Conservation (phyloP, 1,140 invertebrate genomes). For the Saccostrea echinata region DNA sequence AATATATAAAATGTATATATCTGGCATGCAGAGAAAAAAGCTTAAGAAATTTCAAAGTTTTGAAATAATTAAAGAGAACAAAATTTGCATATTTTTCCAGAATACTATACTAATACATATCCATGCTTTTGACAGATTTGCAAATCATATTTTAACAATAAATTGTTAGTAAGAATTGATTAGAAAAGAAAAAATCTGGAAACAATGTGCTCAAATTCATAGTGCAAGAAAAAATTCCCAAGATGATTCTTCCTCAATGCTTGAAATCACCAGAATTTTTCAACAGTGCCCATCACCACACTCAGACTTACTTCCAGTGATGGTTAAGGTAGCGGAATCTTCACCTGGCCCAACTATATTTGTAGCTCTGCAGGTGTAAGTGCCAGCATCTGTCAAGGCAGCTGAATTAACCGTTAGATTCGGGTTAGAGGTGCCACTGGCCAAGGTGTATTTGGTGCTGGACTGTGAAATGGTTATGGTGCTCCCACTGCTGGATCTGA, state of each 20-base stretch:
- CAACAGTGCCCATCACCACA: conserved; percentile 8
- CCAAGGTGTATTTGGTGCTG: conserved; percentile 38
- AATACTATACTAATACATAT: not conserved
- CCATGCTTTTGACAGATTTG: not conserved
- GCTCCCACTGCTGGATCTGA: conserved; percentile 9
- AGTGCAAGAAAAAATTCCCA: not conserved
- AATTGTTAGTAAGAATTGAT: not conserved
- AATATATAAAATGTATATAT: not conserved
- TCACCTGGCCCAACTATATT: conserved; percentile 45
- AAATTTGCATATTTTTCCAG: not conserved
- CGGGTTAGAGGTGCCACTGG: not conserved
- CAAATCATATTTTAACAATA: not conserved
- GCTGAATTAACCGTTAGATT: conserved; percentile 47
- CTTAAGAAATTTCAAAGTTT: not conserved
- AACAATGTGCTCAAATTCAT: not conserved
- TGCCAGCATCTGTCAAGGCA: conserved; percentile 44
- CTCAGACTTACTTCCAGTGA: conserved; percentile 43
- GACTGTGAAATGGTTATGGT: conserved; percentile 32
- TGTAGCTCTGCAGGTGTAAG: conserved; percentile 52
- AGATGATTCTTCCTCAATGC: not conserved
- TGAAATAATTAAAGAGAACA: not conserved
- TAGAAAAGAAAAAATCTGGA: not conserved
- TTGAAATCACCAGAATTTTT: not conserved
- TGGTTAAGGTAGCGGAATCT: conserved; percentile 11
- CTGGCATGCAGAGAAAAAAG: not conserved